Evolutionary conservation across 2,113 vertebrate genomes (phyloP).

Genomic region (Amblyopsis rosae): DNA sequence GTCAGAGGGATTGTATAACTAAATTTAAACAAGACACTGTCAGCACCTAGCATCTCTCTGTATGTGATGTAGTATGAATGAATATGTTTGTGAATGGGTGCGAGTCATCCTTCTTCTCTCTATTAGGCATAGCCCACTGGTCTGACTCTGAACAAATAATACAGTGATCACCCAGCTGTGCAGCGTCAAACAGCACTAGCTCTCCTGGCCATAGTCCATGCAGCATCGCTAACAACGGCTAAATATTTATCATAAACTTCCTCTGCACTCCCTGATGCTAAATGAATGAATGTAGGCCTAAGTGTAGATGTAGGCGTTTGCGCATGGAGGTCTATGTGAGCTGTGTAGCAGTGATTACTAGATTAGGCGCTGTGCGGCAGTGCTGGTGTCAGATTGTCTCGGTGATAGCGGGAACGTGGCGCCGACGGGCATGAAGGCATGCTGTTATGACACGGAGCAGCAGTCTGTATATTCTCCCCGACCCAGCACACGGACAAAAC

Average conservation of each 20-base stretch:
- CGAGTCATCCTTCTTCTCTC: conserved; percentile 16
- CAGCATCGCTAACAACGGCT: conserved; percentile 21
- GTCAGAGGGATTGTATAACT: conserved; percentile 59
- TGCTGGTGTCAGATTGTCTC: conserved; percentile 55
- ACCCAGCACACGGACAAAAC: conserved; percentile 26
- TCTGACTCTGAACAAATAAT: conserved; percentile 41
- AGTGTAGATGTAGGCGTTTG: conserved; percentile 4
- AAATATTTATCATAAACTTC: conserved; percentile 18
- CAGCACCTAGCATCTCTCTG: conserved; percentile 27
- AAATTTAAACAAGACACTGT: conserved; percentile 45
- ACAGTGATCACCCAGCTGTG: conserved; percentile 35
- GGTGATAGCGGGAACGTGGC: conserved; percentile 51
- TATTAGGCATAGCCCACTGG: neutral
- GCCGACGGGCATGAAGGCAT: conserved; percentile 55
- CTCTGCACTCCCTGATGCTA: neutral
- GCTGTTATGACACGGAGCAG: conserved; percentile 59
- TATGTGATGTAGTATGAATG: too few relatives aligned
- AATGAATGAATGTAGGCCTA: neutral
- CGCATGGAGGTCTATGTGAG: neutral
- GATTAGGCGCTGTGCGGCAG: conserved; percentile 43
- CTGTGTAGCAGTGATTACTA: conserved; percentile 34
- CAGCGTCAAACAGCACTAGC: conserved; percentile 40
- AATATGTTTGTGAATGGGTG: too few relatives aligned
- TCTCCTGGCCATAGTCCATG: conserved; percentile 9
- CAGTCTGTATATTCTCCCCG: conserved; percentile 18